Base-by-base conservation (phyloP, 2,113 vertebrate genomes). In the Coreoperca whiteheadi region DNA sequence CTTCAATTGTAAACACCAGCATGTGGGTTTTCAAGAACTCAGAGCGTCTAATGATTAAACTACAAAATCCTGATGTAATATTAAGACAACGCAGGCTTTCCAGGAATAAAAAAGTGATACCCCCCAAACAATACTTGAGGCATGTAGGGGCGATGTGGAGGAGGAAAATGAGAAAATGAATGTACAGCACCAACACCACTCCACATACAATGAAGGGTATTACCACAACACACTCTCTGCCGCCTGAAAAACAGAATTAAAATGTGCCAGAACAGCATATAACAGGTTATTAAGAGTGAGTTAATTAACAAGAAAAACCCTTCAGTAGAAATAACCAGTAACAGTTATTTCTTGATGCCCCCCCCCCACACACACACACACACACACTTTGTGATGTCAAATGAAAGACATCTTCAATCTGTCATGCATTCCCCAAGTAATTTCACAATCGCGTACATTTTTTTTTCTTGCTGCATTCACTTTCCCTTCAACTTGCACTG, bases 381-480 rank as follows among this genome's bases (percentile, higher is more conserved):
- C n/a, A n/a, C n/a, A n/a, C n/a, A 25, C n/a, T 34, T n/a, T 41
- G 11, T 61, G 28, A 48, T 37, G 25, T 75, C 25, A 51, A 53
- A 20, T 20, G 18, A 20, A 50, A 20, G 6, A 37, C 41, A 6
- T 30, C 25, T 41, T 50, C 18, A 14, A 9, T 1, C n/a, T 65
- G 8, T 43, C 21, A 71, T 28, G 9, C 46, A 10, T 51, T 60
- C 32, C 46, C 32, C 14, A 43, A 23, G 2, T 1, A 20, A 57
- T 87, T 21, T 57, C 71, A 43, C 71, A 83, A 72, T 70, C 46
- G 48, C 56, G 70, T 60, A 60, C 53, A n/a, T n/a, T n/a, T n/a
- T 82, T 79, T 82, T 75, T 30, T 67, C 28, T 43, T 3, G 14
- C 11, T 46, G 43, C 2, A 34, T 67, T 46, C 0, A 20, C 20